Base-by-base conservation (phyloP, 2,888 invertebrate genomes). In the Dendrolimus pini region DNA sequence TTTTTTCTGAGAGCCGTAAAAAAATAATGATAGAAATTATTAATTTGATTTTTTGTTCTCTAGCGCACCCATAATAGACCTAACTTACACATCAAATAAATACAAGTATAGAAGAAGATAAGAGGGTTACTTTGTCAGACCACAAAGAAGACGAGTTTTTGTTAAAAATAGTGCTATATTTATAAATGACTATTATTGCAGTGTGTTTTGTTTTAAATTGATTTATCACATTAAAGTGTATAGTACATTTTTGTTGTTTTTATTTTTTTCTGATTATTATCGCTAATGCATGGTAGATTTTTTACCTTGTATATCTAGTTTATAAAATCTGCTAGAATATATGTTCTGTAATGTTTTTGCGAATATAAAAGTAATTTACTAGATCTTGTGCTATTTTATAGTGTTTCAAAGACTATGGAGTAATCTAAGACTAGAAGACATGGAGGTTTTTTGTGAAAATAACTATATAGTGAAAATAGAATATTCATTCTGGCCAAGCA, bases 1-100 rank as follows among this genome's bases (percentile, higher is more conserved):
- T 47, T 10, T 10, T 47, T 47, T 47, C 12, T 8, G 1, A 10
- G 47, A 12, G 47, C 12, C 12, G 6, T 47, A 12, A 47, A 47
- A 9, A 47, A 47, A 10, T 10, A 9, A 9, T 47, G 6, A 10
- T 59, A 54, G 54, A 56, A 58, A 54, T 41, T 41, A 69, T 72
- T 71, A 74, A 71, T 62, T 52, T 65, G 58, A 65, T 64, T 79
- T 77, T 85, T 87, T 85, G 72, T 75, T 86, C 78, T 84, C 76
- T 89, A 89, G 89, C 85, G 89, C 89, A 81, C 88, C 89, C 82
- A 82, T 81, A 69, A 79, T 90, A 84, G 86, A 85, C 79, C 74
- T 84, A 69, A 77, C 78, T 67, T 83, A 82, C 78, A 71, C 80
- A 66, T 70, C 80, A 80, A 89, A 85, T 80, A 89, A 81, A 86